Conservation (phyloP, 2,888 invertebrate species). For the Tyria jacobaeae region DNA sequence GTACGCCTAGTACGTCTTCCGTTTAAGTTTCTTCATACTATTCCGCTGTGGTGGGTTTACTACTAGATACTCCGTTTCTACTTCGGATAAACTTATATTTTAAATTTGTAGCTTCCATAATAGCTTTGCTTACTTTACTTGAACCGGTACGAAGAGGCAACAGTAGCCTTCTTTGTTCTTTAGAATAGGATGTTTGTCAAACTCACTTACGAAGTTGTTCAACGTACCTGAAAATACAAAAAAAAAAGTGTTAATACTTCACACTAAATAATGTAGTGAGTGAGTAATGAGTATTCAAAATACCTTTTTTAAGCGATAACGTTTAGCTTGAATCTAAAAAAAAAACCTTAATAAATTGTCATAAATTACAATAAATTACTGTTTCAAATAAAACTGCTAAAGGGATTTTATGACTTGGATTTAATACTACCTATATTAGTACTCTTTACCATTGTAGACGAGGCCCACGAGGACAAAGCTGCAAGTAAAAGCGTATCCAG, state of each 20-base stretch:
- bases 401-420: too few species aligned
- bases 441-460: too few species aligned
- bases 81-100: conserved; percentile 11
- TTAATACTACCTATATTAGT: too few species aligned
- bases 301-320: too few species aligned
- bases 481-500: too few species aligned
- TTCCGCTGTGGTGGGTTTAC: conserved; percentile 21
- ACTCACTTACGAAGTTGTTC: not conserved
- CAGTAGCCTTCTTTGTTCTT: not conserved
- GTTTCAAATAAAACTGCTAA: too few species aligned
- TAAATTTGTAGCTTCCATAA: conserved; percentile 15
- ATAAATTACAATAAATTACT: too few species aligned
- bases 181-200: not conserved
- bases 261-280: too few species aligned
- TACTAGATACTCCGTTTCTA: conserved; percentile 7
- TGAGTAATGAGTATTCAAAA: too few species aligned
- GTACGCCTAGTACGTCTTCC: conserved; percentile 39
- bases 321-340: too few species aligned
- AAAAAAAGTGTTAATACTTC: not conserved
- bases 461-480: too few species aligned
- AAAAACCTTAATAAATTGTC: too few species aligned
- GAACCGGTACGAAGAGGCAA: not conserved
- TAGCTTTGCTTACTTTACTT: conserved; percentile 2
- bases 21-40: conserved; percentile 18
- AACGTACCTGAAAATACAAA: conserved; percentile 39